Evolutionary conservation across 2,888 invertebrate species (phyloP).

Genomic region (Campoplex nolae): DNA sequence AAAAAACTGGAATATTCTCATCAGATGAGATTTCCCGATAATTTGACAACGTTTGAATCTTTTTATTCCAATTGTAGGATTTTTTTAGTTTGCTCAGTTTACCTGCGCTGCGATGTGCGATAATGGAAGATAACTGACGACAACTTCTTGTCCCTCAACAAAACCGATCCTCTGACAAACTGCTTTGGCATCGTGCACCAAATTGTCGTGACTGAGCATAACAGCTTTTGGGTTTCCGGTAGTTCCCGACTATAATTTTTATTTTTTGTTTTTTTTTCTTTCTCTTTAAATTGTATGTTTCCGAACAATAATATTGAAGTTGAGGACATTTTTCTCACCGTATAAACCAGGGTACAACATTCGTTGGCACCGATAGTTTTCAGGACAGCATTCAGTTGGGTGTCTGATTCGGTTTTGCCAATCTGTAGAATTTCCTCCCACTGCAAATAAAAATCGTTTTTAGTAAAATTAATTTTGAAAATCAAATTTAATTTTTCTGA

Average conservation of each 20-base stretch:
- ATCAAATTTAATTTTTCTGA: not conserved
- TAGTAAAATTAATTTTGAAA: no score
- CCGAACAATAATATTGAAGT: slow-evolving; percentile 13
- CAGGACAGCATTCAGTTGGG: slow-evolving; percentile 88
- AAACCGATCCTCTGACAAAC: slow-evolving; percentile 87
- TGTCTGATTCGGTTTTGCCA: slow-evolving; percentile 89
- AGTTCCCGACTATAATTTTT: slow-evolving; percentile 91
- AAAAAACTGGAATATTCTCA: not conserved
- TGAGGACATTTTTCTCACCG: slow-evolving; percentile 85
- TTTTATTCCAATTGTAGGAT: not conserved
- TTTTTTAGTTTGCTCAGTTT: slow-evolving; percentile 68
- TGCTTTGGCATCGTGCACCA: slow-evolving; percentile 89
- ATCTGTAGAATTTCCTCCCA: slow-evolving; percentile 93
- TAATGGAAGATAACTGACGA: slow-evolving; percentile 94
- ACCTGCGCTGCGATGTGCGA: slow-evolving; percentile 97
- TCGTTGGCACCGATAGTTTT: slow-evolving; percentile 91
- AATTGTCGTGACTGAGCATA: slow-evolving; percentile 96
- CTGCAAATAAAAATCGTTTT: slow-evolving; percentile 85
- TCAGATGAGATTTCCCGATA: not conserved
- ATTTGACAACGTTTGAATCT: not conserved
- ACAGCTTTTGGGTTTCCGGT: slow-evolving; percentile 96
- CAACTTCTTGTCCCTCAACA: slow-evolving; percentile 86
- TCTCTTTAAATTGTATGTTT: not conserved
- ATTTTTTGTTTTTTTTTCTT: not conserved
- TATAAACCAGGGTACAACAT: slow-evolving; percentile 94